Evolutionary conservation across 23 tunicate species (phyloP).

Genomic region (Trididemnum clinides): DNA sequence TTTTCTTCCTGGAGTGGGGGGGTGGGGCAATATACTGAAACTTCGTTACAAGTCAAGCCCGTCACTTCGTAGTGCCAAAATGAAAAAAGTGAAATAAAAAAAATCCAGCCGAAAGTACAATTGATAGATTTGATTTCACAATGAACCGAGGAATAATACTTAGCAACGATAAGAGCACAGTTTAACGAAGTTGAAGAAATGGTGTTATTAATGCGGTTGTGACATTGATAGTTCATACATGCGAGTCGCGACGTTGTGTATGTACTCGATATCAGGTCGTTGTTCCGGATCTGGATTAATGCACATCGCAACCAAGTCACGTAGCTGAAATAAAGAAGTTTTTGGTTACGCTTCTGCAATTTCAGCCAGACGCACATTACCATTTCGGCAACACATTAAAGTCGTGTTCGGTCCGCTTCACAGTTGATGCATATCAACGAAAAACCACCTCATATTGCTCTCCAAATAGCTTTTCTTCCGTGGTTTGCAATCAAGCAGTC

Average conservation of each 20-base stretch:
- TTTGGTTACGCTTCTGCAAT: too few species aligned
- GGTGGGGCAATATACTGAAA: too few species aligned
- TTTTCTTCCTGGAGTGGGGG: too few species aligned
- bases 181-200: background rate
- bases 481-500: background rate
- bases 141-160: background rate
- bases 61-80: background rate
- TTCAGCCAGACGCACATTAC: too few species aligned
- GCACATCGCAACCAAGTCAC: conserved; percentile 74
- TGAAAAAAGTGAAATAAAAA: background rate
- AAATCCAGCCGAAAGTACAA: background rate
- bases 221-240: conserved; percentile 62
- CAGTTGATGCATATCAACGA: background rate
- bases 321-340: conserved; percentile 57
- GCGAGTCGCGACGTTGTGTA: conserved; percentile 59
- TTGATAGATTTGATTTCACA: background rate
- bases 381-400: too few species aligned
- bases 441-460: background rate
- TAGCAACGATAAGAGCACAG: background rate
- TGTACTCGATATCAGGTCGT: conserved; percentile 80
- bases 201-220: conserved; percentile 8
- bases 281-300: conserved; percentile 94
- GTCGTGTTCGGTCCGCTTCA: too few species aligned
- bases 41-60: too few species aligned
- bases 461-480: background rate